Evolutionary conservation across 1,140 invertebrate genomes (phyloP).

Genomic region (Tetramorium parvispinum): DNA sequence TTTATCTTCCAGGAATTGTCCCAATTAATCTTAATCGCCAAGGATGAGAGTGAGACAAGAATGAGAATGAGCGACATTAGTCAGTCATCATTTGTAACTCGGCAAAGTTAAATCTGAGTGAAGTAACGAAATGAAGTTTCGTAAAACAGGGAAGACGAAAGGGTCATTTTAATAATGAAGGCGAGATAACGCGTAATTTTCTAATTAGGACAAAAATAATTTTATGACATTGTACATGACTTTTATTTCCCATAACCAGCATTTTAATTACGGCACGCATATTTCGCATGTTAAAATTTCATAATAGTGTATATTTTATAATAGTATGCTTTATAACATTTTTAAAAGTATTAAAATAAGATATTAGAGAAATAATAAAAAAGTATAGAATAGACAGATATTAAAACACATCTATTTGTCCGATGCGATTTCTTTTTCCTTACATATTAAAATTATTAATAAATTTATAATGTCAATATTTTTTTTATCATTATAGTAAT

Average conservation of each 20-base stretch:
- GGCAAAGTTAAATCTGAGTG: not conserved
- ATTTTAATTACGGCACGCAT: not conserved
- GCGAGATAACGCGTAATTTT: not conserved
- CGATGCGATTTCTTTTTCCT: not conserved
- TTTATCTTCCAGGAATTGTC: slow-evolving; percentile 23
- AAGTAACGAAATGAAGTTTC: not conserved
- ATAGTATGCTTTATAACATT: not conserved
- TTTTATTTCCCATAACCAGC: not conserved
- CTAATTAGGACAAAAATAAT: not conserved
- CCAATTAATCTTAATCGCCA: slow-evolving; percentile 20
- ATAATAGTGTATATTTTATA: not conserved
- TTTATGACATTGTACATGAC: not conserved
- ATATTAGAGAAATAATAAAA: not conserved
- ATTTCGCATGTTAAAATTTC: not conserved
- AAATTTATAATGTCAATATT: not conserved
- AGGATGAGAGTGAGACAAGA: not conserved
- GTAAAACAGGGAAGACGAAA: not conserved
- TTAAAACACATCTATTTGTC: not conserved
- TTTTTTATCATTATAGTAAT: not conserved
- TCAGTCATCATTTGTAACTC: not conserved
- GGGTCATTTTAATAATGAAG: not conserved
- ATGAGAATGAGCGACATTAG: not conserved
- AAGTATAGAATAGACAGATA: not conserved
- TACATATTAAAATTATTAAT: not conserved
- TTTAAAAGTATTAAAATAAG: not conserved